Base-by-base conservation (phyloP, 2,797 vertebrate genomes). In the Sebastes jordani region DNA sequence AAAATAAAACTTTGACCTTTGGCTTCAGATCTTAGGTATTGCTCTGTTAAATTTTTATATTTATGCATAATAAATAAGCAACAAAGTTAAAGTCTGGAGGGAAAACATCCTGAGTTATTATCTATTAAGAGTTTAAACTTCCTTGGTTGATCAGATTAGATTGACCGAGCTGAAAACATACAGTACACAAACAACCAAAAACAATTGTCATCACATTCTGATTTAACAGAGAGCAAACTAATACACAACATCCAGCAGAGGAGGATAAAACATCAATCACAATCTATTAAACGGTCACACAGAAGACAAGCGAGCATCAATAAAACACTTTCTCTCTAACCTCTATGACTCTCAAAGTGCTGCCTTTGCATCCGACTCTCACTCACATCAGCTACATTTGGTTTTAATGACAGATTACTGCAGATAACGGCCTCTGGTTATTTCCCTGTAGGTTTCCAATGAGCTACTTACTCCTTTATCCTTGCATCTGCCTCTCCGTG, bases 391-490 rank as follows among this genome's bases (percentile, higher is more conserved):
- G 71, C 76, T 69, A 56, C 73, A 85, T 89, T 9, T 67, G 38
- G 38, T 58, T 83, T 76, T 1, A 29, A 52, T 25, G 72, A 46
- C 52, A 56, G 36, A 68, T 60, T 32, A 20, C 42, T 27, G 54
- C 80, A 69, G 86, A 89, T 90, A 84, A 78, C 62, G 2, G n/a
- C 79, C 72, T 62, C 23, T 3, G 13, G 6, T n/a, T 67, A 85
- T 89, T 87, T 85, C 62, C 80, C 76, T 79, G 1, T 2, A 8
- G 4, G 11, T 86, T 80, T 80, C 68, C 83, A 90, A 85, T 2
- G 14, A 76, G 78, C 75, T 81, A 92, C 93, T 93, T 87, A 94
- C 92, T 88, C 64, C 71, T 83, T 83, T 74, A 75, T 86, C 81
- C 82, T 65, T 0, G 66, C 5, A 67, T 76, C 55, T 16, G 74